These are phyloP conservation scores for Erebia aethiops DNA, from an alignment of 2,888 invertebrate species.

Conservation along the genomic window DNA sequence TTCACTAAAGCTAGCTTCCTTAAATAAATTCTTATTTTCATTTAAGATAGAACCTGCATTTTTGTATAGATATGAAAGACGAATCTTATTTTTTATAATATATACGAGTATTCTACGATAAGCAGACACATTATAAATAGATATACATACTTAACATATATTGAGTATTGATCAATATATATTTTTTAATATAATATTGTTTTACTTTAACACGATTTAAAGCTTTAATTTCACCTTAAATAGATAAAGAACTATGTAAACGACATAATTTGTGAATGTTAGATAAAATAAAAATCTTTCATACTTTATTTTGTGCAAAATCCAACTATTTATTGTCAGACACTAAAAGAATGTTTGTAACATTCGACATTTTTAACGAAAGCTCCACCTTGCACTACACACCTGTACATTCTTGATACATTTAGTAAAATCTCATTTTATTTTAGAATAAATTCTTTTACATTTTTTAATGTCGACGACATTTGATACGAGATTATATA, in stretches of 20 bases:
- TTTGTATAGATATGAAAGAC: constrained; percentile 9
- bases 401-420: constrained; percentile 12
- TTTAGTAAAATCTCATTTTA: constrained; percentile 16
- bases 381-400: constrained; percentile 8
- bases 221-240: constrained; percentile 75
- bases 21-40: neutral
- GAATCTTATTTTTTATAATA: constrained; percentile 17
- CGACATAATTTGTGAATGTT: constrained; percentile 44
- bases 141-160: constrained; percentile 29
- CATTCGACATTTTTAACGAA: constrained; percentile 53
- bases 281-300: constrained; percentile 40
- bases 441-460: constrained; percentile 28
- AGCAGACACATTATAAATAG: constrained; percentile 34
- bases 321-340: constrained; percentile 77
- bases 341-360: constrained; percentile 66
- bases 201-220: constrained; percentile 75
- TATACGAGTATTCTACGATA: constrained; percentile 28
- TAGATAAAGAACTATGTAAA: constrained; percentile 53
- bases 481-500: constrained; percentile 34
- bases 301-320: constrained; percentile 41
- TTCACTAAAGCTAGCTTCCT: neutral
- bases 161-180: constrained; percentile 32
- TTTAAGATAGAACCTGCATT: neutral
- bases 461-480: constrained; percentile 17
- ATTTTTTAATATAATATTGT: constrained; percentile 47